Conservation (phyloP, 1,140 invertebrate genomes). For the Plectus sambesii region DNA sequence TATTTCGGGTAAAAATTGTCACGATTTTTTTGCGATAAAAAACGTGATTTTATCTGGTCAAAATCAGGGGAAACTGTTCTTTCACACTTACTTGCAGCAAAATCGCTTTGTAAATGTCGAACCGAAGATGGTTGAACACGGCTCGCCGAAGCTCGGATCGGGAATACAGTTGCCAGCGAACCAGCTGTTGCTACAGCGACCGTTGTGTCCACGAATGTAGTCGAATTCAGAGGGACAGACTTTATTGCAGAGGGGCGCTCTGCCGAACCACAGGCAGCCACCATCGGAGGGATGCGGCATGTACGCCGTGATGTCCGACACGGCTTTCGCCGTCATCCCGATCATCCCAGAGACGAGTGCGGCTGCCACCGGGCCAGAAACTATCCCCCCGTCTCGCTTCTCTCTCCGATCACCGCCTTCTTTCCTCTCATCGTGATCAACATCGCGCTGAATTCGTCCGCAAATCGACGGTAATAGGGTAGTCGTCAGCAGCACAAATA, state of each 20-base stretch:
- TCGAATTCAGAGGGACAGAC: constrained; percentile 34
- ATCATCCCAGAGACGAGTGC: constrained; percentile 37
- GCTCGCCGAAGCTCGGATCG: constrained; percentile 32
- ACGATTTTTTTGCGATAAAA: no score
- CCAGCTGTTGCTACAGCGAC: constrained; percentile 32
- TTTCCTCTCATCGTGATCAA: no score
- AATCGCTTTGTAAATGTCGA: constrained; percentile 31
- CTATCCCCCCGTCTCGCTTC: constrained; percentile 25
- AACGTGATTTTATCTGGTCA: no score
- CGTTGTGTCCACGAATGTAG: constrained; percentile 31
- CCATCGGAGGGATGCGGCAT: constrained; percentile 23
- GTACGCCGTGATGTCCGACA: constrained; percentile 30
- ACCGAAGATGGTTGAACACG: constrained; percentile 33
- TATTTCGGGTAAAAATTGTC: no score
- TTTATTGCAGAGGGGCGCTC: constrained; percentile 34
- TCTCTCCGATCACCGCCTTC: no score
- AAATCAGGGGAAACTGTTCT: no score
- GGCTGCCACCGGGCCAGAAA: constrained; percentile 29
- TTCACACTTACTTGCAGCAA: constrained; percentile 35
- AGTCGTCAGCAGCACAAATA: no score
- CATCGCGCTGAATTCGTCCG: no score
- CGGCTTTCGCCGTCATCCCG: constrained; percentile 34
- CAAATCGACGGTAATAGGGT: no score
- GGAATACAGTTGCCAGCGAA: constrained; percentile 26
- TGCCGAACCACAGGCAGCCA: constrained; percentile 37